Evolutionary conservation across 2,888 invertebrate species (phyloP).

Genomic region (Pelosia muscerda): DNA sequence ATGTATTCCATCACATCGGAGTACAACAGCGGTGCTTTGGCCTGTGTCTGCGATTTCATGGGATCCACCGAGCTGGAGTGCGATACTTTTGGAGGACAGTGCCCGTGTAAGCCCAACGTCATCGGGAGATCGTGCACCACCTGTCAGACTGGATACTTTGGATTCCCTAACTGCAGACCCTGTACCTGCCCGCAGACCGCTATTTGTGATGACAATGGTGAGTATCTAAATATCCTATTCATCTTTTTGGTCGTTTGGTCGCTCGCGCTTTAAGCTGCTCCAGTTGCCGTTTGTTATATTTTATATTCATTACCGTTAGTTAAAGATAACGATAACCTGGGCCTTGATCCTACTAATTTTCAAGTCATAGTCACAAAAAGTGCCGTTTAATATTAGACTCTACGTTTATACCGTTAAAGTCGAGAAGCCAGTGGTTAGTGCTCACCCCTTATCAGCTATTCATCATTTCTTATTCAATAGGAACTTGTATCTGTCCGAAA

Average conservation of each 20-base stretch:
- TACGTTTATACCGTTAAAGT: no score
- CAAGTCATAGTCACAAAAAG: no score
- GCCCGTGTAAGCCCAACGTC: slow-evolving; percentile 96
- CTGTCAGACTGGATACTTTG: slow-evolving; percentile 97
- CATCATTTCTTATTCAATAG: slow-evolving; percentile 61
- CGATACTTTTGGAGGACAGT: slow-evolving; percentile 98
- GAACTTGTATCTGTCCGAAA: slow-evolving; percentile 96
- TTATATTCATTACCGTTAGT: no score
- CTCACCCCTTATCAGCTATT: neutral
- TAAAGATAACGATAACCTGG: no score
- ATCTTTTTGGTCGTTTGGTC: neutral
- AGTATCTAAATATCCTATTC: slow-evolving; percentile 25
- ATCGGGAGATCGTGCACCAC: slow-evolving; percentile 95
- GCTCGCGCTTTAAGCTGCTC: no score
- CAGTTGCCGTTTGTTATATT: no score
- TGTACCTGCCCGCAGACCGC: slow-evolving; percentile 95
- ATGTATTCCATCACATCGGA: slow-evolving; percentile 97
- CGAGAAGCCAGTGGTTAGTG: no score
- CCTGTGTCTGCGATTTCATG: slow-evolving; percentile 95
- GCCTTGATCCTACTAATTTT: no score
- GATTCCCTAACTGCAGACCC: slow-evolving; percentile 97
- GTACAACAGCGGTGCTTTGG: slow-evolving; percentile 97
- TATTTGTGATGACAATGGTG: slow-evolving; percentile 90
- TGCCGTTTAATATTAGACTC: no score
- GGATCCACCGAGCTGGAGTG: slow-evolving; percentile 96